A percentile compares a stretch with the other conserved stretches of the same genome.
These are phyloP conservation scores for Tamandua tetradactyla DNA, from an alignment of 2,797 vertebrate genomes.

Conservation along the genomic window DNA sequence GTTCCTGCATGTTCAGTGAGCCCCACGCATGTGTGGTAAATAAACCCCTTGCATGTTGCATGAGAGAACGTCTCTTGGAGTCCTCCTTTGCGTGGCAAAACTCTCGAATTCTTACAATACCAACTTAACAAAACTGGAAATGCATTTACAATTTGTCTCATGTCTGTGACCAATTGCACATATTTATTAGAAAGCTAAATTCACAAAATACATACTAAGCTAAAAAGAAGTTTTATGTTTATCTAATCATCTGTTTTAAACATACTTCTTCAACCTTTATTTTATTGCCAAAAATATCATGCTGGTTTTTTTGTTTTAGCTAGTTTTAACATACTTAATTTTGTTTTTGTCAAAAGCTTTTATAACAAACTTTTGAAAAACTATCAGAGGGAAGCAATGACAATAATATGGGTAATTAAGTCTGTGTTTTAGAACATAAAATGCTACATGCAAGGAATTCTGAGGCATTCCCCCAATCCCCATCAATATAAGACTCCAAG, in stretches of 20 bases:
- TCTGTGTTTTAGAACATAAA: conserved; percentile 7
- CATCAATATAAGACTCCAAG: not conserved
- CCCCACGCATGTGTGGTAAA: no score
- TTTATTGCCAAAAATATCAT: conserved; percentile 39
- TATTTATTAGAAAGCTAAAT: conserved; percentile 36
- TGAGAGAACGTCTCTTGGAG: no score
- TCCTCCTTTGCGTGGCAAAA: no score
- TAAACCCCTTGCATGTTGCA: no score
- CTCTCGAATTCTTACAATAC: no score
- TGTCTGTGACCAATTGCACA: not conserved
- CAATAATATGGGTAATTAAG: conserved; percentile 69
- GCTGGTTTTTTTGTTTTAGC: conserved; percentile 15
- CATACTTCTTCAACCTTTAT: not conserved
- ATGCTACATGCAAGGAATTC: not conserved
- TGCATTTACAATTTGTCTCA: conserved; percentile 16
- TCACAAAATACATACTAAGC: not conserved
- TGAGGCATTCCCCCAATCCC: not conserved
- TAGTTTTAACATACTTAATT: conserved; percentile 56
- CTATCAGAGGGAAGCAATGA: conserved; percentile 61
- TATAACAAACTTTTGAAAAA: conserved; percentile 3
- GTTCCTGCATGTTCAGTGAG: no score
- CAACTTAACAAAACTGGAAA: not conserved
- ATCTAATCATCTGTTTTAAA: not conserved
- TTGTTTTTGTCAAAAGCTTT: conserved; percentile 45
- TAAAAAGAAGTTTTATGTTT: conserved; percentile 34